These are phyloP conservation scores for Microdon myrmicae DNA, from an alignment of 2,888 invertebrate species.

Conservation along the genomic window DNA sequence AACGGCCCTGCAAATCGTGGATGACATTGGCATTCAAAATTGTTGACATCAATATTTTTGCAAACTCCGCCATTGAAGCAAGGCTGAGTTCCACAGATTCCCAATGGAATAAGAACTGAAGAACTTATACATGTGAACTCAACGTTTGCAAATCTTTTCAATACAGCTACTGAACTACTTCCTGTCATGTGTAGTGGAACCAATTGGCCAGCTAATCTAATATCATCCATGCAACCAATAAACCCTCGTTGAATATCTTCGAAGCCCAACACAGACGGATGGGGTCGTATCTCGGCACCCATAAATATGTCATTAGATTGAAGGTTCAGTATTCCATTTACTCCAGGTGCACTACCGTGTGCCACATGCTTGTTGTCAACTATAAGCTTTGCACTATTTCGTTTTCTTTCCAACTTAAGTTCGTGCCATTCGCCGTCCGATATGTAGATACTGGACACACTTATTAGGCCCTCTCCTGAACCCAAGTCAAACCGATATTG, in stretches of 20 bases:
- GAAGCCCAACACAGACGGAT: conserved; percentile 77
- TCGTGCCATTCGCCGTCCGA: conserved; percentile 89
- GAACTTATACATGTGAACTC: conserved; percentile 76
- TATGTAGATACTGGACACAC: conserved; percentile 80
- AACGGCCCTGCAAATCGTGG: conserved; percentile 78
- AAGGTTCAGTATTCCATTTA: conserved; percentile 85
- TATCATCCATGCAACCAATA: conserved; percentile 90
- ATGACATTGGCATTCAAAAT: conserved; percentile 83
- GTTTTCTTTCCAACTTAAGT: conserved; percentile 80
- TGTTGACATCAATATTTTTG: conserved; percentile 71
- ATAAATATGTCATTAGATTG: conserved; percentile 85
- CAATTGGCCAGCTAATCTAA: conserved; percentile 78
- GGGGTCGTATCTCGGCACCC: conserved; percentile 83
- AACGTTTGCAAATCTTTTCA: conserved; percentile 76
- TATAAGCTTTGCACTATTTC: conserved; percentile 80
- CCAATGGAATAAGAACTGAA: conserved; percentile 71
- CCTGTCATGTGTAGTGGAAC: conserved; percentile 81
- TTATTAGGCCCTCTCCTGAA: conserved; percentile 86
- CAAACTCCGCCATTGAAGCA: conserved; percentile 82
- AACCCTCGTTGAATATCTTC: conserved; percentile 87
- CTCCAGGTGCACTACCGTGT: conserved; percentile 82
- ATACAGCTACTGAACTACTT: conserved; percentile 72
- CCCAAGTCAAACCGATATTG: conserved; percentile 94
- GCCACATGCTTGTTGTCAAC: conserved; percentile 81
- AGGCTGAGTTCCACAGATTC: conserved; percentile 80